Conservation (phyloP, 2,113 vertebrate species). For the Scolopax mira region DNA sequence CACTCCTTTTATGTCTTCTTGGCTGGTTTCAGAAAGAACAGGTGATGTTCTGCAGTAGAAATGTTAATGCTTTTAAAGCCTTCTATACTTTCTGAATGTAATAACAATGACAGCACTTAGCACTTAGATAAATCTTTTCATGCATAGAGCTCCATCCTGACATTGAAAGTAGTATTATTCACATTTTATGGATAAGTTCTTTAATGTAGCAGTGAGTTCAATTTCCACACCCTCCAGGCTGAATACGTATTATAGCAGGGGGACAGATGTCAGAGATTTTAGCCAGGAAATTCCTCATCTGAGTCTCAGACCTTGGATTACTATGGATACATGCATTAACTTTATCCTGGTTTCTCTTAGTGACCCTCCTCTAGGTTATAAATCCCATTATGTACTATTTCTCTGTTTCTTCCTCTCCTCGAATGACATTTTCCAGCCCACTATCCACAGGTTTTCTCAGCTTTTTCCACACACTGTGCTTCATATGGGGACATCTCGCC, state of each 20-base stretch:
- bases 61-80: conserved; percentile 36
- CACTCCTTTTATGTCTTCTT: not conserved
- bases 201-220: not conserved
- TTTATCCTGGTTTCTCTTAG: not conserved
- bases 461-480: not conserved
- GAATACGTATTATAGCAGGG: not conserved
- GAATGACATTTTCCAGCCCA: not conserved
- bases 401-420: not conserved
- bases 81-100: conserved; percentile 4
- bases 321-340: not conserved
- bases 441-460: not conserved
- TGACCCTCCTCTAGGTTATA: not conserved
- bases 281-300: not conserved
- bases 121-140: not conserved
- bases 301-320: not conserved
- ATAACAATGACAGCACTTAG: conserved; percentile 1
- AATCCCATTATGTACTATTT: not conserved
- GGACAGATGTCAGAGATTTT: not conserved
- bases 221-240: not conserved
- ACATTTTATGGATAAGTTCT: not conserved
- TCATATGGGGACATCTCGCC: not conserved
- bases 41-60: not conserved
- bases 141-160: not conserved
- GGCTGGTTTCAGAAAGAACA: not conserved
- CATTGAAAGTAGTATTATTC: not conserved